Conservation (phyloP, 1,140 invertebrate species). For the Drosophila lowei region DNA sequence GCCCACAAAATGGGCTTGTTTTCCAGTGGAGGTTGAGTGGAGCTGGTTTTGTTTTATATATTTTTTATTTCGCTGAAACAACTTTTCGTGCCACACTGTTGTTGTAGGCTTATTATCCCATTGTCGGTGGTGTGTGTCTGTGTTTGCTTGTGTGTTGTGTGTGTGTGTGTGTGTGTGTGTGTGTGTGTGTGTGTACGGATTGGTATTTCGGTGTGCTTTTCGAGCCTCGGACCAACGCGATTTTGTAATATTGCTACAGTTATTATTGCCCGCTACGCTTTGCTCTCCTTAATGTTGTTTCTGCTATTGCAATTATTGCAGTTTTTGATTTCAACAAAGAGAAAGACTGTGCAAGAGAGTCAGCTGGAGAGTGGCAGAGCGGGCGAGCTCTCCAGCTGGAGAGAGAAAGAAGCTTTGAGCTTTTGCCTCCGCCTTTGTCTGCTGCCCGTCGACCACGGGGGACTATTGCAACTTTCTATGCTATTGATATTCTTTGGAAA, state of each 20-base stretch:
- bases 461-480: slow-evolving; percentile 63
- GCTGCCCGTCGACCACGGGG: not conserved
- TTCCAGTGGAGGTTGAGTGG: slow-evolving; percentile 44
- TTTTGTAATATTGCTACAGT: slow-evolving; percentile 76
- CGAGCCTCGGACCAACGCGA: slow-evolving; percentile 53
- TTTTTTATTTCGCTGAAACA: slow-evolving; percentile 45
- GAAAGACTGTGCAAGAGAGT: slow-evolving; percentile 23
- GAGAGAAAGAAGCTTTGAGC: slow-evolving; percentile 33
- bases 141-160: no score
- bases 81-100: slow-evolving; percentile 37
- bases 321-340: slow-evolving; percentile 68
- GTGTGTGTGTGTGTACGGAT: slow-evolving; percentile 12
- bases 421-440: slow-evolving; percentile 33
- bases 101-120: slow-evolving; percentile 56
- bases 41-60: slow-evolving; percentile 44
- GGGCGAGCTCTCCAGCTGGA: not conserved
- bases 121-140: slow-evolving; percentile 29
- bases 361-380: slow-evolving; percentile 8
- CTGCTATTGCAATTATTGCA: slow-evolving; percentile 72
- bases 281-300: slow-evolving; percentile 57
- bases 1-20: slow-evolving; percentile 68
- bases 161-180: slow-evolving; percentile 8
- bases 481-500: slow-evolving; percentile 51
- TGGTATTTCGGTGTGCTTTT: slow-evolving; percentile 26
- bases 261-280: slow-evolving; percentile 70